Evolutionary conservation across 2,113 vertebrate genomes (phyloP).

Genomic region (Upupa epops): DNA sequence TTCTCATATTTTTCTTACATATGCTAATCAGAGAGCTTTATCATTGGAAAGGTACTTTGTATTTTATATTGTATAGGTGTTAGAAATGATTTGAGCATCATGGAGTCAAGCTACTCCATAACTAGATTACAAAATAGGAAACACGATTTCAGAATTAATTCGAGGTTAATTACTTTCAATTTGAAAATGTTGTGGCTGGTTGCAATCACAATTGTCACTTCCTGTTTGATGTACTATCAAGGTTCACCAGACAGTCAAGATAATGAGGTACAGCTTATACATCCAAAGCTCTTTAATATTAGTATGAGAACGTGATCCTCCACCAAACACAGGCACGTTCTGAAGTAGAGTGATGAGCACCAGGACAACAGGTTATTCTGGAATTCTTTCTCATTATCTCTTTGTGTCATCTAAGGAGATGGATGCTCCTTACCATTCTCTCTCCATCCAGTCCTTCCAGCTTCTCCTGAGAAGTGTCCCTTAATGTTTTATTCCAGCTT

Average conservation of each 20-base stretch:
- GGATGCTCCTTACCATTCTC: not conserved
- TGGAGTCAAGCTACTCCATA: not conserved
- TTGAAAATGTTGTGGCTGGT: not conserved
- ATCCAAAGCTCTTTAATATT: not conserved
- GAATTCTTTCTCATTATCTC: not conserved
- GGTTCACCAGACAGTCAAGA: not conserved
- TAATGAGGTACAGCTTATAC: not conserved
- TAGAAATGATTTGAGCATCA: not conserved
- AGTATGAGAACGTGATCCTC: not conserved
- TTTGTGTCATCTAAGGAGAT: not conserved
- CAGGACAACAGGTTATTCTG: not conserved
- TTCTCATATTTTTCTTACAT: not conserved
- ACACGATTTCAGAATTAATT: not conserved
- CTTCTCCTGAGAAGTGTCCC: not conserved
- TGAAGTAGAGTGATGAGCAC: not conserved
- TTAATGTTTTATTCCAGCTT: not conserved
- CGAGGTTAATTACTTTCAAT: not conserved
- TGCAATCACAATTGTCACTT: not conserved
- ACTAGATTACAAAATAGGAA: not conserved
- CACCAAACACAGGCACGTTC: not conserved
- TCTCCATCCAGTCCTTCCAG: not conserved
- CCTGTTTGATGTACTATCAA: not conserved
- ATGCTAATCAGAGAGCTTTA: not conserved
- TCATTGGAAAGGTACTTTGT: not conserved
- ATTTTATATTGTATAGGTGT: not conserved